Conservation (phyloP, 2,888 invertebrate species). For the Eupithecia insigniata region DNA sequence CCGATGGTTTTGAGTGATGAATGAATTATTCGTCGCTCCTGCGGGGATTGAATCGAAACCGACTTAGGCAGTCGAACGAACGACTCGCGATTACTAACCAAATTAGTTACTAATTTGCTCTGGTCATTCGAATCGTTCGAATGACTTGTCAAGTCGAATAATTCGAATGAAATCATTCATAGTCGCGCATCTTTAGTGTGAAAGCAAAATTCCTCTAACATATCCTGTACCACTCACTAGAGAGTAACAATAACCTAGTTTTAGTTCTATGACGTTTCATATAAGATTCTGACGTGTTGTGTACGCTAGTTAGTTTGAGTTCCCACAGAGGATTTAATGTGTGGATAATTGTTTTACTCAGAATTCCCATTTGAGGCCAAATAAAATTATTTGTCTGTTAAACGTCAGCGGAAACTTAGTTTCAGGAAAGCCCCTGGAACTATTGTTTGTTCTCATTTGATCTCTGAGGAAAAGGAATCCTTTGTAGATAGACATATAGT, state of each 20-base stretch:
- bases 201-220: not conserved
- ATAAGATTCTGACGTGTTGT: slow-evolving; percentile 8
- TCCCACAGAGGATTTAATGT: slow-evolving; percentile 22
- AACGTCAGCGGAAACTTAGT: not conserved
- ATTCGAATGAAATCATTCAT: too few relatives aligned
- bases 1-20: too few relatives aligned
- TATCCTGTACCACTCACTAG: not conserved
- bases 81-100: too few relatives aligned
- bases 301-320: not conserved
- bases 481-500: not conserved
- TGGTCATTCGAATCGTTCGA: too few relatives aligned
- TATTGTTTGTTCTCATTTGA: not conserved
- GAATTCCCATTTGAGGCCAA: slow-evolving; percentile 6
- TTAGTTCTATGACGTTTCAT: slow-evolving; percentile 10
- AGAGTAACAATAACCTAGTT: slow-evolving; percentile 10
- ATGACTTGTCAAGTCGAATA: too few relatives aligned
- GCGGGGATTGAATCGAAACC: too few relatives aligned
- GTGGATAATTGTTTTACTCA: not conserved
- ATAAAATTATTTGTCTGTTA: slow-evolving; percentile 6
- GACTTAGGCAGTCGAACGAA: too few relatives aligned
- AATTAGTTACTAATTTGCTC: too few relatives aligned
- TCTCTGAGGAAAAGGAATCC: not conserved
- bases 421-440: not conserved
- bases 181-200: too few relatives aligned
- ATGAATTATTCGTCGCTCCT: too few relatives aligned